Base-by-base conservation (phyloP, 2,797 vertebrate genomes). In the Catostomus latipinnis region DNA sequence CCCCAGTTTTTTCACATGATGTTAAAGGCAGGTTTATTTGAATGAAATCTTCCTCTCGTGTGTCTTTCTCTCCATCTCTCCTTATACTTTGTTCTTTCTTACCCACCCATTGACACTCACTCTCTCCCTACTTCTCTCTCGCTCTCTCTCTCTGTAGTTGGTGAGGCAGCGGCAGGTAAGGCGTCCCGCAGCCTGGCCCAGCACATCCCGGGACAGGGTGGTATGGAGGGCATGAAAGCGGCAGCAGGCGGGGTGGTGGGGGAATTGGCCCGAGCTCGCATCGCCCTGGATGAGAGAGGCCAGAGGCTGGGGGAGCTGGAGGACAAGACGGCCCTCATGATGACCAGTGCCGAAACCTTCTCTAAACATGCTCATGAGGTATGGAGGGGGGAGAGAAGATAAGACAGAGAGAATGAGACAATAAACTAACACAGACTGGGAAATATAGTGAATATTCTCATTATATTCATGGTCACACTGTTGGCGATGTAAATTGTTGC, bases 351-450 rank as follows among this genome's bases (percentile, higher is more conserved):
- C 0, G 98, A 99, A 74, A 93, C 90, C 0, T 98, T 99, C 85
- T 98, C 97, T 91, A 99, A 98, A 91, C 98, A 99, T 0, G 98
- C 98, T 60, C 97, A 99, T 0, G 96, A 97, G 96, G 97, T 99
- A 45, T 8, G 50, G 9, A 9, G 34, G 34, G 34, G 34, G 3
- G 34, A 10, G 16, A 54, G 54, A 57, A 14, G 14, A 58, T 2
- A 18, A 8, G 2, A 57, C 1, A 1, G 1, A 58, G n/a, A 58
- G 1, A 45, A 45, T 63, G 6, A 45, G 34, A 61, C 14, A 6
- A 57, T 57, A 57, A n/a, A 34, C 34, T 34, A 34, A 34, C 4
- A 34, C 34, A 3, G 34, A 2, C 34, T 3, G 34, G 34, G 34
- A 3, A 34, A 34, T 34, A 22, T 3, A 22, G 34, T 34, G 34